Percentiles rank a stretch among this genome's conserved stretches.
Evolutionary conservation across 1,140 invertebrate species (phyloP).

Genomic region (Samia ricini): DNA sequence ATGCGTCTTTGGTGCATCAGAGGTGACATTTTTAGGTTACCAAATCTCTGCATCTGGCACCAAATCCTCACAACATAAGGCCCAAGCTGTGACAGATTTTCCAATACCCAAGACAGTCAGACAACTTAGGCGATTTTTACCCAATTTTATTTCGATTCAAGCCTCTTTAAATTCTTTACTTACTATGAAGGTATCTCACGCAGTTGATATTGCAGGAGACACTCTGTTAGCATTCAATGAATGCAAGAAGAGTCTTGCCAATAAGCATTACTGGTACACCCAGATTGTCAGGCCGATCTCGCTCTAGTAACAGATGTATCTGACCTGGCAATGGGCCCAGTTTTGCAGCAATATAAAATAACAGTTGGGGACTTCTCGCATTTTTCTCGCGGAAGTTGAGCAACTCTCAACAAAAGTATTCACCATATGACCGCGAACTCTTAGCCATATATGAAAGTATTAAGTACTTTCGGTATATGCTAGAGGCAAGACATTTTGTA

Average conservation of each 20-base stretch:
- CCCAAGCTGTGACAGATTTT: background rate
- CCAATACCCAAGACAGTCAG: slow-evolving; percentile 1
- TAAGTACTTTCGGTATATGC: background rate
- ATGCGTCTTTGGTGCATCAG: background rate
- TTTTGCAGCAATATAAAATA: background rate
- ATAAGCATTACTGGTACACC: background rate
- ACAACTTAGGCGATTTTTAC: background rate
- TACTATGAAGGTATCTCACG: background rate
- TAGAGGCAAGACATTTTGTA: background rate
- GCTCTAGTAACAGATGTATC: background rate
- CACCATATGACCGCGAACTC: background rate
- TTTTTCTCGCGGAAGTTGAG: background rate
- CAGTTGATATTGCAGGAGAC: background rate
- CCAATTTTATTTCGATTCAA: background rate
- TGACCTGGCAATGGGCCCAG: background rate
- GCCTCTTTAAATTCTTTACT: background rate
- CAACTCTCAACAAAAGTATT: background rate
- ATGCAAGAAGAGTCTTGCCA: background rate
- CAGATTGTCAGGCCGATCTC: background rate
- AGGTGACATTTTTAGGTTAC: background rate
- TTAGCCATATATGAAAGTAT: background rate
- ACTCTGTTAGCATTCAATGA: background rate
- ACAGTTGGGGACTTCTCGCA: background rate
- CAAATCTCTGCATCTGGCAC: background rate
- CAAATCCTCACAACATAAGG: background rate